Base-by-base conservation (phyloP, 2,113 vertebrate genomes). In the Astur gentilis region DNA sequence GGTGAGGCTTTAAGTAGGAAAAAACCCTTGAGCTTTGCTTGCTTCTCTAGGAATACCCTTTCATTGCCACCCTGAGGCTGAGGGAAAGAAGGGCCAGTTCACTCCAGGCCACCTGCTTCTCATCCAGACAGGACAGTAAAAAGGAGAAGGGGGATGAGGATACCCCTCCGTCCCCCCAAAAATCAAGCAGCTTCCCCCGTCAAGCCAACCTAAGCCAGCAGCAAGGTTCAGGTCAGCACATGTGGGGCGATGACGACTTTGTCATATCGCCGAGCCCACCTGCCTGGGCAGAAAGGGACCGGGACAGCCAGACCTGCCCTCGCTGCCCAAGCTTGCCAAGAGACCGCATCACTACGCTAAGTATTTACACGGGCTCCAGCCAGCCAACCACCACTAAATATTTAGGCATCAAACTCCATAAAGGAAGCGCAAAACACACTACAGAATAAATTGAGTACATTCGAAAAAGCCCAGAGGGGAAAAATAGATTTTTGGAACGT, bases 401-500 rank as follows among this genome's bases (percentile, higher is more conserved):
- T 54, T 84, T 65, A 90, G 92, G 93, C 95, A 95, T 79, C 90
- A 79, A 78, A 83, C 93, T 83, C 83, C 88, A 90, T 69, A 78
- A 88, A 97, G 94, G 95, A 96, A 82, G 75, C 29, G 9, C 83
- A 83, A 94, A 87, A 60, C 80, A 66, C 71, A 66, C 83, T 94
- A 87, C 83, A 88, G 94, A 95, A 97, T 95, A 96, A 97, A 95
- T 71, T 76, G 83, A 96, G 86, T 78, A 83, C 87, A 86, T 96
- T 90, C 92, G 72, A 96, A 96, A 96, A 96, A 97, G 67, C 87
- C 88, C 69, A 0, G 95, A 97, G 96, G 95, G 96, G 95, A 75
- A 93, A 97, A 97, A 91, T 57, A 91, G 90, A 89, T 86, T 97
- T 97, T 97, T 97, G 96, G 95, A 96, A 97, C 4, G 11, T 90